These are phyloP conservation scores for Anser brachyrhynchus DNA, from an alignment of 2,113 vertebrate genomes.

Conservation along the genomic window DNA sequence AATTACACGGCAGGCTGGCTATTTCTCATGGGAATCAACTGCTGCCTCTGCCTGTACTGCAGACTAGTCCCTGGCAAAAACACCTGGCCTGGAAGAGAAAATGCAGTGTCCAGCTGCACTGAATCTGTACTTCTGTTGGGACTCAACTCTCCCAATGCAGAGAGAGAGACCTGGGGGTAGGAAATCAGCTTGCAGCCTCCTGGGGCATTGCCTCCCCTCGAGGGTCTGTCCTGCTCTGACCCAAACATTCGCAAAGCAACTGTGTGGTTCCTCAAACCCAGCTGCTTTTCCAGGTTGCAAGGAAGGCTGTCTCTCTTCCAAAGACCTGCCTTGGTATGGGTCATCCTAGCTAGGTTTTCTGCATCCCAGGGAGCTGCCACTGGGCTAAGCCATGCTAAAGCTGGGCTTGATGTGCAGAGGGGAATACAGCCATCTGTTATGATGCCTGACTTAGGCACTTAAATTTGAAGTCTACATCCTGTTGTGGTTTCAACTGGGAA, in stretches of 20 bases:
- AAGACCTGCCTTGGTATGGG: not conserved
- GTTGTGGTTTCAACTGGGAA: not conserved
- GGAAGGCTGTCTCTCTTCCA: not conserved
- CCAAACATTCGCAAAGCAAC: not conserved
- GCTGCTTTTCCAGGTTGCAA: not conserved
- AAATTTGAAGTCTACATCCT: not conserved
- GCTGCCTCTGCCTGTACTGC: not conserved
- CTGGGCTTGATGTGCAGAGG: not conserved
- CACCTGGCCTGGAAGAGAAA: not conserved
- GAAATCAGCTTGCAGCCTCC: not conserved
- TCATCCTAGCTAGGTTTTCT: not conserved
- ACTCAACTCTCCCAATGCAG: not conserved
- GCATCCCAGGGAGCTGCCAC: not conserved
- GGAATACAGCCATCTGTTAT: not conserved
- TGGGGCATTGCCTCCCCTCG: accelerated
- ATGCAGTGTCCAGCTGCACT: not conserved
- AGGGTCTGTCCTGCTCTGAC: accelerated
- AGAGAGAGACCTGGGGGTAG: not conserved
- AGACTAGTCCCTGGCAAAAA: not conserved
- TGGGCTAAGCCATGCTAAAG: not conserved
- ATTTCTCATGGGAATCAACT: not conserved
- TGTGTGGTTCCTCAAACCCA: not conserved
- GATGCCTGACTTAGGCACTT: not conserved
- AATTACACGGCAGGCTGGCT: not conserved
- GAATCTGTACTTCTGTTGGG: not conserved